Evolutionary conservation across 2,888 invertebrate genomes (phyloP).

Genomic region (Protophormia terraenovae): DNA sequence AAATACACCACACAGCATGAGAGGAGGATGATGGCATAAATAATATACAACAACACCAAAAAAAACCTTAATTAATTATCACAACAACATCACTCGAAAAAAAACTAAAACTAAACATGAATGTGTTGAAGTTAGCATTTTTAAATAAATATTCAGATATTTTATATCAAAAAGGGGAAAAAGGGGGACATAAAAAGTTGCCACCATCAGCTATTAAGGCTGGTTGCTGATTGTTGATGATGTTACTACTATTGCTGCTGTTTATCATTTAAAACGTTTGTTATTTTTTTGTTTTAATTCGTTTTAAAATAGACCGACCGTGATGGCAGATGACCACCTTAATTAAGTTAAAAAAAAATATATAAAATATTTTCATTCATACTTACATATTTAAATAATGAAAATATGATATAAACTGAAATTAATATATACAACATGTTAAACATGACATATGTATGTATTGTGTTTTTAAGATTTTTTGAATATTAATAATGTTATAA

Average conservation of each 20-base stretch:
- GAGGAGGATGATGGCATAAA: slow-evolving; percentile 31
- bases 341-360: slow-evolving; percentile 50
- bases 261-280: slow-evolving; percentile 38
- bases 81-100: too few species aligned
- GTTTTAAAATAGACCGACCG: slow-evolving; percentile 43
- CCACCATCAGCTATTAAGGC: not conserved
- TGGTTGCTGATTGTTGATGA: not conserved
- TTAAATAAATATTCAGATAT: slow-evolving; percentile 19
- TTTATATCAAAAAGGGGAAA: not conserved
- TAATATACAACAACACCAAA: slow-evolving; percentile 14
- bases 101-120: slow-evolving; percentile 1
- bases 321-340: slow-evolving; percentile 58
- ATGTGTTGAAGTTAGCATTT: slow-evolving; percentile 42
- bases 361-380: not conserved
- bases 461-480: slow-evolving; percentile 12
- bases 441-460: slow-evolving; percentile 31
- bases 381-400: slow-evolving; percentile 9
- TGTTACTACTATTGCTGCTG: not conserved
- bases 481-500: slow-evolving; percentile 53
- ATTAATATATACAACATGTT: slow-evolving; percentile 42
- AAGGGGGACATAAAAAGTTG: not conserved
- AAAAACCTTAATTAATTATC: slow-evolving; percentile 40
- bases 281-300: slow-evolving; percentile 23
- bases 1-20: slow-evolving; percentile 30
- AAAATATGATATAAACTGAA: slow-evolving; percentile 48